Evolutionary conservation across 2,888 invertebrate species (phyloP).

Genomic region (Pantelozetes paolii): DNA sequence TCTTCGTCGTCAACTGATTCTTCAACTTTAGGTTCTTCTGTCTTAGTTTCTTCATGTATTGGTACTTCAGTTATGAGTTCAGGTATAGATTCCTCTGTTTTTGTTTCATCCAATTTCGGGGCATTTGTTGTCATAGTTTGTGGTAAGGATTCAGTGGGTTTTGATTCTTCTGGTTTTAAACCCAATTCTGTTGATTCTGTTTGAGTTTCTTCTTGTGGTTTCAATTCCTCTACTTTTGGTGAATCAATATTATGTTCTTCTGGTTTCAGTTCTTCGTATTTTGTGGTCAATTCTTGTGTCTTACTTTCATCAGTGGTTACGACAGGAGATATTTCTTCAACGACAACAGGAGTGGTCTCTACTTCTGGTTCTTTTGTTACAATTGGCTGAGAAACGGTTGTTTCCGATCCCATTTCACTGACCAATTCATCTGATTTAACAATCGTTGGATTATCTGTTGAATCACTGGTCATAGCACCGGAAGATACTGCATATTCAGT

Average conservation of each 20-base stretch:
- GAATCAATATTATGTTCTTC: too few relatives aligned
- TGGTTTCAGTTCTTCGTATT: too few relatives aligned
- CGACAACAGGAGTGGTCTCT: not conserved
- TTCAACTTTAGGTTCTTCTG: not conserved
- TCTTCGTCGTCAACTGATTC: not conserved
- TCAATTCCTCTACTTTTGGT: not conserved
- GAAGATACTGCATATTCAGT: not conserved
- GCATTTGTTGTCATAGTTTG: too few relatives aligned
- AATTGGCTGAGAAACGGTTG: not conserved
- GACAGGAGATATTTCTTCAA: too few relatives aligned
- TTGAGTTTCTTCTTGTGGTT: not conserved
- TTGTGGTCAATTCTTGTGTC: not conserved
- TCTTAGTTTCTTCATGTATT: too few relatives aligned
- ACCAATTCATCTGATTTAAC: conserved; percentile 6
- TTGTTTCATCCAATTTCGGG: too few relatives aligned
- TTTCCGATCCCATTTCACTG: not conserved
- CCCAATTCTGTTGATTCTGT: not conserved
- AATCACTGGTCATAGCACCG: not conserved
- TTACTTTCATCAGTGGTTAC: not conserved
- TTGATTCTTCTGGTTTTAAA: not conserved
- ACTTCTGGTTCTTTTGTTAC: not conserved
- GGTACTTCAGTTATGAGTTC: too few relatives aligned
- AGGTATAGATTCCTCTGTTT: too few relatives aligned
- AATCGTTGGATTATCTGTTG: not conserved
- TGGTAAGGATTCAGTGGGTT: too few relatives aligned